These are phyloP conservation scores for Colossoma macropomum DNA, from an alignment of 2,113 vertebrate genomes.

Conservation along the genomic window DNA sequence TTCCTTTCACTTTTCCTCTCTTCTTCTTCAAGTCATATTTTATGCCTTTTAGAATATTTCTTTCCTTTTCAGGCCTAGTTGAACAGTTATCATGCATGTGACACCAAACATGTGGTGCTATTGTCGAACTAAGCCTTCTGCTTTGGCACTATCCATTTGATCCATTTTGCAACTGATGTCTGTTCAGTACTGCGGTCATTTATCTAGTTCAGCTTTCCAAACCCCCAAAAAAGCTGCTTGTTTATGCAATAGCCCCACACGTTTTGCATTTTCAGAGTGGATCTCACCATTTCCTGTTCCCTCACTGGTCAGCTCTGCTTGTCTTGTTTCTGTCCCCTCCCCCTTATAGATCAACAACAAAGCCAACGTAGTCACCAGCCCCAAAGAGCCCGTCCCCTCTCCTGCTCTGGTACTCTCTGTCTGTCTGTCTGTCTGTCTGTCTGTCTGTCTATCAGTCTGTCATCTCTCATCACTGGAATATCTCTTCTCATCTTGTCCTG, in stretches of 20 bases:
- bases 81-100: not conserved
- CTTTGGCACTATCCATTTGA: not conserved
- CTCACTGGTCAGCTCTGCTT: constrained; percentile 67
- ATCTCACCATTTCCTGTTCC: constrained; percentile 34
- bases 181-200: not conserved
- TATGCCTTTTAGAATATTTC: not conserved
- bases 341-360: constrained; percentile 97
- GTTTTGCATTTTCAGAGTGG: constrained; percentile 42
- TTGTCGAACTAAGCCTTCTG: not conserved
- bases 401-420: constrained; percentile 93
- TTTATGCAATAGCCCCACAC: constrained; percentile 1
- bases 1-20: not conserved
- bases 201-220: not conserved
- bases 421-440: constrained; percentile 76
- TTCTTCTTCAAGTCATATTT: not conserved
- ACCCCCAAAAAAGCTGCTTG: not conserved
- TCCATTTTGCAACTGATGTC: not conserved
- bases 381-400: constrained; percentile 93
- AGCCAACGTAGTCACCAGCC: constrained; percentile 97
- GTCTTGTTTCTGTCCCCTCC: constrained; percentile 78
- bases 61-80: constrained; percentile 23
- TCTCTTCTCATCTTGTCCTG: not conserved
- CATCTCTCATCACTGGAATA: constrained; percentile 23
- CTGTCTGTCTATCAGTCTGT: no score
- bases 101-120: not conserved